Conservation (phyloP, 2,797 vertebrate species). For the Buphagus erythrorhynchus region DNA sequence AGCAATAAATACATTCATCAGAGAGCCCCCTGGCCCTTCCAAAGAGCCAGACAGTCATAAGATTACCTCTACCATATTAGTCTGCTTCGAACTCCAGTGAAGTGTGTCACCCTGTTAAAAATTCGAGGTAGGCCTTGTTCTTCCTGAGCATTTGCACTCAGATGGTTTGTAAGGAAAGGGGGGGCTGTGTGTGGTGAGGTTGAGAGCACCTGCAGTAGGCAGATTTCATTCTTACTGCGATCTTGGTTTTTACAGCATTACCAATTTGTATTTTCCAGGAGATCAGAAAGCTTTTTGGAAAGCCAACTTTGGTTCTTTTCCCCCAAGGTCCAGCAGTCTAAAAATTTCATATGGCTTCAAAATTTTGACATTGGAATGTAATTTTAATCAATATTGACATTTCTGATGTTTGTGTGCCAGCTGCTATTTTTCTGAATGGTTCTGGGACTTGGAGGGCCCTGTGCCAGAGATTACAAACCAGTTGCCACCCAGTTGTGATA, state of each 20-base stretch:
- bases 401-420: not conserved
- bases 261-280: not conserved
- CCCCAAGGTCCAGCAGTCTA: not conserved
- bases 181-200: not conserved
- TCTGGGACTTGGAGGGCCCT: not conserved
- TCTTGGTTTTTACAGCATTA: not conserved
- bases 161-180: not conserved
- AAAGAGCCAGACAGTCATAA: not conserved
- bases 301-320: not conserved
- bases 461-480: not conserved
- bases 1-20: slow-evolving; percentile 32
- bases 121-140: not conserved
- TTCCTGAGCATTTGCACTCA: not conserved
- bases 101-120: not conserved
- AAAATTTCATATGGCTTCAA: not conserved
- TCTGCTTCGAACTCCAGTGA: not conserved
- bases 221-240: not conserved
- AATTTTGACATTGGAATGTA: not conserved
- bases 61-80: not conserved
- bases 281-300: not conserved
- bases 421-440: not conserved
- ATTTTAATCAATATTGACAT: not conserved
- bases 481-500: not conserved
- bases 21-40: slow-evolving; percentile 6
- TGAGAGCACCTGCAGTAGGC: not conserved